Evolutionary conservation across 2,113 vertebrate genomes (phyloP).

Genomic region (Saccopteryx leptura): DNA sequence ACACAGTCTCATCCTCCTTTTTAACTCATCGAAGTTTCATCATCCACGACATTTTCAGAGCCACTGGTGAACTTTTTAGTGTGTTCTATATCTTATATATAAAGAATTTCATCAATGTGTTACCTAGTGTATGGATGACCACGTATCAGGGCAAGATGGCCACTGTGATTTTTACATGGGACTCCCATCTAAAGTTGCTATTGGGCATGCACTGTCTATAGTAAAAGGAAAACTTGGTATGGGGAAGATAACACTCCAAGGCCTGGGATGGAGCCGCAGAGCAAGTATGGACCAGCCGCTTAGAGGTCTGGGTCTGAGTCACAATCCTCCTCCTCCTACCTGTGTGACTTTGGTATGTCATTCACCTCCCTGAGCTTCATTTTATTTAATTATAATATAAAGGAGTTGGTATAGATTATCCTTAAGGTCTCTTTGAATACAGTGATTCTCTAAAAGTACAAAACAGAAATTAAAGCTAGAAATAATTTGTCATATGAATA

Average conservation of each 20-base stretch:
- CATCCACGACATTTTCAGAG: background rate
- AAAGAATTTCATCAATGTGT: background rate
- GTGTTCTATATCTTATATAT: background rate
- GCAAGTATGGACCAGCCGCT: background rate
- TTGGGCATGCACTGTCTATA: background rate
- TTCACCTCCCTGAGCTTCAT: background rate
- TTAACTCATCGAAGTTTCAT: background rate
- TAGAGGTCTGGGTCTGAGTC: background rate
- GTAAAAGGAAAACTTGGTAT: background rate
- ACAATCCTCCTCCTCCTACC: background rate
- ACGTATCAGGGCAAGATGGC: background rate
- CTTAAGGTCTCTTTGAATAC: background rate
- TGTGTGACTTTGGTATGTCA: background rate
- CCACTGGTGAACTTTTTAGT: background rate
- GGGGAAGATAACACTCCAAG: background rate
- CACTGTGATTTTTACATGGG: background rate
- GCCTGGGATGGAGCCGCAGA: background rate
- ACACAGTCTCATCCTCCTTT: background rate
- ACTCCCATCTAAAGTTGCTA: background rate
- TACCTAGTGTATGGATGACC: background rate
- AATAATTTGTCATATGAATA: background rate
- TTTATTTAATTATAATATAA: background rate
- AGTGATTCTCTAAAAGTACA: background rate
- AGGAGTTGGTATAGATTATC: background rate
- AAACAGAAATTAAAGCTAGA: constrained; percentile 54